Base-by-base conservation (phyloP, 2,113 vertebrate genomes). In the Apeltes quadracus region DNA sequence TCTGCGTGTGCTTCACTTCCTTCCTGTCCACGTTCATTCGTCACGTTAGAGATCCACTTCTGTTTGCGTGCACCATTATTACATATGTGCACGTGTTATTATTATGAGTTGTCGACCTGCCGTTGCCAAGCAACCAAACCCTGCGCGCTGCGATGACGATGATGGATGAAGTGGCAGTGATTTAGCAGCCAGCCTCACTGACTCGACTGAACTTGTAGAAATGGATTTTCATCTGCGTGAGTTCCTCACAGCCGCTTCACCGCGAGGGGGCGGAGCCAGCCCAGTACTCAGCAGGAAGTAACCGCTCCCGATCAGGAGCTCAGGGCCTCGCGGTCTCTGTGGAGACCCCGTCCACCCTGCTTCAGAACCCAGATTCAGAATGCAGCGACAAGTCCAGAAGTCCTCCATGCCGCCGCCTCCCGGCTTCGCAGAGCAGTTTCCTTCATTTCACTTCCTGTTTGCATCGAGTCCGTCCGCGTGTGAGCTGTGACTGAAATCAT, bases 21-120 rank as follows among this genome's bases (percentile, higher is more conserved):
- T 55, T 46, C 61, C 76, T 68, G 79, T 84, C 87, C 61, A 66
- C 78, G 44, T 38, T 56, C 67, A 85, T 88, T 51, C 53, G 69
- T 87, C 88, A 77, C 76, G 61, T 83, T 75, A 82, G 3, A 44
- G 13, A 85, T 75, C 80, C 78, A 27, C 84, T 79, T 72, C 68
- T 72, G 63, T 82, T 76, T 71, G 50, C 66, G 36, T 79, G 76
- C 69, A 65, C 71, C 11, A 80, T 80, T 59, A 82, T 34, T 34
- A 34, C 7, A 34, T 34, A 34, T 34, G 6, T 34, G 32, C 1
- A 5, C 5, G 29, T 34, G 32, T 7, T 34, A 7, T n/a, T 34
- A 34, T 34, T 34, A 7, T 34, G 32, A 12, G 12, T 11, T 38
- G 36, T 39, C 38, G 12, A 3, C 38, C 38, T 13, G 38, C 38